Percentiles rank a stretch among this genome's conserved stretches.
These are phyloP conservation scores for Pachypsylla venusta DNA, from an alignment of 1,140 invertebrate genomes.

Conservation along the genomic window DNA sequence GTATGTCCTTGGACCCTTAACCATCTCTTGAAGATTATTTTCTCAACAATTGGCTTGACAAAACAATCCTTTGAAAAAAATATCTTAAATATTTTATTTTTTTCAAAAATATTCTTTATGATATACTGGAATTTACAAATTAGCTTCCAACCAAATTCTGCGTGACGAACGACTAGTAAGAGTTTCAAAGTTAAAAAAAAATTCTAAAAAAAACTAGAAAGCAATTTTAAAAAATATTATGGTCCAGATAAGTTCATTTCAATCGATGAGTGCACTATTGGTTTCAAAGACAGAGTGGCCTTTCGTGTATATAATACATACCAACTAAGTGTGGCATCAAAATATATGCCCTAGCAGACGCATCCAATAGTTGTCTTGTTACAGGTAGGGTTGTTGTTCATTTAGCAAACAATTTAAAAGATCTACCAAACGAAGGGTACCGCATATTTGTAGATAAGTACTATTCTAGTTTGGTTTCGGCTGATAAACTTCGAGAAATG, in stretches of 20 bases:
- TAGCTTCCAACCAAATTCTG: not conserved
- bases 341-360: constrained; percentile 4
- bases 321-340: constrained; percentile 13
- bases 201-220: constrained; percentile 7
- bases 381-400: not conserved
- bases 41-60: constrained; percentile 5
- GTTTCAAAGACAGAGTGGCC: not conserved
- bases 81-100: too few relatives aligned
- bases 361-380: not conserved
- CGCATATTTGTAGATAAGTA: not conserved
- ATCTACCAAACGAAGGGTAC: not conserved
- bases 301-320: constrained; percentile 14
- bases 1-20: not conserved
- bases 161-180: not conserved
- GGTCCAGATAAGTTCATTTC: not conserved
- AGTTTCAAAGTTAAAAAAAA: constrained; percentile 7
- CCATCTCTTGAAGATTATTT: constrained; percentile 12
- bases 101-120: constrained; percentile 7
- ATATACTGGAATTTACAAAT: constrained; percentile 12
- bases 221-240: constrained; percentile 15
- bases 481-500: not conserved
- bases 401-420: not conserved
- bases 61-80: constrained; percentile 14
- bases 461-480: not conserved
- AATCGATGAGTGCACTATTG: constrained; percentile 13